These are phyloP conservation scores for Ammospiza maritima DNA, from an alignment of 2,797 vertebrate species.

Conservation along the genomic window DNA sequence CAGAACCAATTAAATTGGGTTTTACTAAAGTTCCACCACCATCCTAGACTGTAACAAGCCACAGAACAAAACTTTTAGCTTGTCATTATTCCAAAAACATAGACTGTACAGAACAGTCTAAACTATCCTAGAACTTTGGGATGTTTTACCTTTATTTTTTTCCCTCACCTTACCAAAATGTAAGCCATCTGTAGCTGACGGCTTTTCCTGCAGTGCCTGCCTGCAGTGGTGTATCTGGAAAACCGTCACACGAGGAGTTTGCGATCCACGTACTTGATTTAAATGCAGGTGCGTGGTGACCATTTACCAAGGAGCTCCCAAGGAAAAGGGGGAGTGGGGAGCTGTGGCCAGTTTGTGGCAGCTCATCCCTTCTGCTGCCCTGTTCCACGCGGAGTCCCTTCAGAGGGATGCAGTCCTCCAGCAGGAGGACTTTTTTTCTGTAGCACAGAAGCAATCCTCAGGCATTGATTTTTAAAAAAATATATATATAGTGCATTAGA, in stretches of 20 bases:
- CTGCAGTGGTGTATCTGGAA: background rate
- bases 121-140: background rate
- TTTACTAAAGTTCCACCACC: background rate
- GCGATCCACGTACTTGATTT: accelerated
- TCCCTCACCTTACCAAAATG: background rate
- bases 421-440: background rate
- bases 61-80: background rate
- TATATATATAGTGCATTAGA: background rate
- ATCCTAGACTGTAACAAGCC: background rate
- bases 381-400: background rate
- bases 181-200: background rate
- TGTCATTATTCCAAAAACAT: background rate
- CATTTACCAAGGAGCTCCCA: background rate
- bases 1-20: background rate
- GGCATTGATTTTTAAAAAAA: background rate
- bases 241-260: background rate
- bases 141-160: background rate
- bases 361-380: background rate
- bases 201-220: background rate
- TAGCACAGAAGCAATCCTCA: background rate
- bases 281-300: background rate
- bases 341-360: background rate
- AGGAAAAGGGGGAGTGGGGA: background rate
- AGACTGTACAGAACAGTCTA: background rate
- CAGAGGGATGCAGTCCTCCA: background rate